Evolutionary conservation across 2,888 invertebrate genomes (phyloP).

Genomic region (Cantharis rustica): DNA sequence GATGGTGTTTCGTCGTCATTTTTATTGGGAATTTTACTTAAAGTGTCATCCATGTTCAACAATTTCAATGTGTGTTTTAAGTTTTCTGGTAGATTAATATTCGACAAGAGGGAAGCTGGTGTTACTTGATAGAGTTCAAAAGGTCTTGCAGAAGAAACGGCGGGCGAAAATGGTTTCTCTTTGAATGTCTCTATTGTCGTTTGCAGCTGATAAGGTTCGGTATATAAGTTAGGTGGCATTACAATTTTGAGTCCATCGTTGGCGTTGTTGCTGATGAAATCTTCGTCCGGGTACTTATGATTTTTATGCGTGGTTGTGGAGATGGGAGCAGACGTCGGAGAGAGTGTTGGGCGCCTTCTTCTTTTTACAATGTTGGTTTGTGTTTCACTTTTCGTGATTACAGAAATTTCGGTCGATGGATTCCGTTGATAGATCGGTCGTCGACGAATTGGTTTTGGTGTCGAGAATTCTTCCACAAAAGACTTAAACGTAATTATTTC

Average conservation of each 20-base stretch:
- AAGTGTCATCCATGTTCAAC: slow-evolving; percentile 11
- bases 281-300: slow-evolving; percentile 47
- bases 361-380: slow-evolving; percentile 2
- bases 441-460: background rate
- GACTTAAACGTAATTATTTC: background rate
- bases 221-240: slow-evolving; percentile 27
- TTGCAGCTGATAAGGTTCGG: background rate
- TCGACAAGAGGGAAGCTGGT: slow-evolving; percentile 31
- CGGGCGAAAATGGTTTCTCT: background rate
- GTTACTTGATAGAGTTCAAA: slow-evolving; percentile 12
- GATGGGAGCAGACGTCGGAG: slow-evolving; percentile 18
- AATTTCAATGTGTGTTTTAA: slow-evolving; percentile 35
- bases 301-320: slow-evolving; percentile 37
- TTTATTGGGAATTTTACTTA: slow-evolving; percentile 1
- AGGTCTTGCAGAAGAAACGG: slow-evolving; percentile 9
- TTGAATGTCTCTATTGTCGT: background rate
- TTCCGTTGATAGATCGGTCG: background rate
- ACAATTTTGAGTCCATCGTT: slow-evolving; percentile 30
- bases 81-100: slow-evolving; percentile 39
- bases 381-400: slow-evolving; percentile 6
- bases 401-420: slow-evolving; percentile 6
- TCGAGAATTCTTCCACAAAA: background rate
- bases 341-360: slow-evolving; percentile 11
- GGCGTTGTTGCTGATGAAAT: background rate
- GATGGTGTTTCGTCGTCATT: background rate